Conservation (phyloP, 2,888 invertebrate species). For the Sarcophaga subvicina region DNA sequence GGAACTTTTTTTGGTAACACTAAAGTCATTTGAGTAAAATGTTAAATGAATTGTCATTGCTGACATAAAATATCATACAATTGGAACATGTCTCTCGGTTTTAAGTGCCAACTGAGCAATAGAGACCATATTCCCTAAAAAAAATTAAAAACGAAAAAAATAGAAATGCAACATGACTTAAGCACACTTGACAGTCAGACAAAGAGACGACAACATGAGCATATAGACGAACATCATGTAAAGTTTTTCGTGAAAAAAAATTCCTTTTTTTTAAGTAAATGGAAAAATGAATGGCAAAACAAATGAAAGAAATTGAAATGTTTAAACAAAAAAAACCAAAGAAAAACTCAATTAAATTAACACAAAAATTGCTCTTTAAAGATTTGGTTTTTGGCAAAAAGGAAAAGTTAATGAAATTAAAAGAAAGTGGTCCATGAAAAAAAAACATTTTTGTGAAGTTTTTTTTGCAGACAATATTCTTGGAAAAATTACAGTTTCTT, state of each 20-base stretch:
- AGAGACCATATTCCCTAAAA: not conserved
- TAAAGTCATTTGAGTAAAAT: constrained; percentile 63
- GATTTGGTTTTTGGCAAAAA: too few species aligned
- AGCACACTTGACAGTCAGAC: constrained; percentile 51
- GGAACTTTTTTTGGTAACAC: not conserved
- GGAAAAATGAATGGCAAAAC: constrained; percentile 1
- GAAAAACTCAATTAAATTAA: constrained; percentile 29
- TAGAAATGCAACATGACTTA: constrained; percentile 15
- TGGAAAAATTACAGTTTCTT: too few species aligned
- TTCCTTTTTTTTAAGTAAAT: not conserved
- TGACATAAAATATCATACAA: constrained; percentile 59
- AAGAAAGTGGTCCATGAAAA: too few species aligned
- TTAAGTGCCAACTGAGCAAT: constrained; percentile 12
- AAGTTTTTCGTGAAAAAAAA: too few species aligned
- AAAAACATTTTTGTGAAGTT: too few species aligned
- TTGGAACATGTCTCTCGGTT: constrained; percentile 48
- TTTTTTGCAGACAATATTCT: too few species aligned
- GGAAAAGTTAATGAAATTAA: too few species aligned
- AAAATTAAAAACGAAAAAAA: not conserved
- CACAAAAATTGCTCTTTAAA: not conserved
- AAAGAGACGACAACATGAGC: not conserved
- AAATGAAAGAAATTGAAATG: not conserved
- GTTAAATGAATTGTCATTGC: constrained; percentile 62
- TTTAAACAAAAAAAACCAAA: not conserved
- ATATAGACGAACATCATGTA: too few species aligned